Percentiles rank a stretch among this genome's conserved stretches.
These are phyloP conservation scores for Antedon mediterranea DNA, from an alignment of 53 echinoderm and acorn worm genomes.

Conservation along the genomic window DNA sequence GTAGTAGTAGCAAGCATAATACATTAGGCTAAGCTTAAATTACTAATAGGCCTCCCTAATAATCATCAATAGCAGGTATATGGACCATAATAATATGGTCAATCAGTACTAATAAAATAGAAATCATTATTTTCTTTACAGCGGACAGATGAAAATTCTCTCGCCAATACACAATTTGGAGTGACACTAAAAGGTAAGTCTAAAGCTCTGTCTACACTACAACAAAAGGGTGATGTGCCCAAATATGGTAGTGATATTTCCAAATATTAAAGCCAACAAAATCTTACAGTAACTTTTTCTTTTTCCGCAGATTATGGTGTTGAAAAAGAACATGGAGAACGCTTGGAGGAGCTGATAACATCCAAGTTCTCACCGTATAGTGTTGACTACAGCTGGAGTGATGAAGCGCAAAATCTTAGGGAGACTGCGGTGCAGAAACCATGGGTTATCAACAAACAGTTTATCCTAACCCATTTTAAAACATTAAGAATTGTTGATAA, in stretches of 20 bases:
- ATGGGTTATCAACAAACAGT: constrained; percentile 67
- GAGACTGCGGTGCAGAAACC: constrained; percentile 93
- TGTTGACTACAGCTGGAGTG: constrained; percentile 91
- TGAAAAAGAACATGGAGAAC: constrained; percentile 63
- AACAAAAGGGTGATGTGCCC: no score
- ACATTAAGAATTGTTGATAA: constrained; percentile 79
- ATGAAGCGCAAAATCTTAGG: constrained; percentile 64
- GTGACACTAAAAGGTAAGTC: constrained; percentile 67
- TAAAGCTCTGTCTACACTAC: no score
- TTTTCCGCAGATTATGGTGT: constrained; percentile 43
- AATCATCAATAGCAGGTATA: not conserved
- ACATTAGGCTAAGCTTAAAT: no score
- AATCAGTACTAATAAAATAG: not conserved
- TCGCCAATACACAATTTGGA: constrained; percentile 39
- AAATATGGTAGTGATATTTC: no score
- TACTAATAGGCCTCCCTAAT: not conserved
- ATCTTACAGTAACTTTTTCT: not conserved
- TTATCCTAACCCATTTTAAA: constrained; percentile 77
- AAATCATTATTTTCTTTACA: constrained; percentile 12
- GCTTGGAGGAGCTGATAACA: constrained; percentile 62
- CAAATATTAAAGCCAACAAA: no score
- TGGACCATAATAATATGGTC: not conserved
- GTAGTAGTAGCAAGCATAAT: no score
- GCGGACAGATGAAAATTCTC: constrained; percentile 46
- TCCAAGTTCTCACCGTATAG: constrained; percentile 89